Evolutionary conservation across 2,797 vertebrate genomes (phyloP).

Genomic region (Australoheros facetus): DNA sequence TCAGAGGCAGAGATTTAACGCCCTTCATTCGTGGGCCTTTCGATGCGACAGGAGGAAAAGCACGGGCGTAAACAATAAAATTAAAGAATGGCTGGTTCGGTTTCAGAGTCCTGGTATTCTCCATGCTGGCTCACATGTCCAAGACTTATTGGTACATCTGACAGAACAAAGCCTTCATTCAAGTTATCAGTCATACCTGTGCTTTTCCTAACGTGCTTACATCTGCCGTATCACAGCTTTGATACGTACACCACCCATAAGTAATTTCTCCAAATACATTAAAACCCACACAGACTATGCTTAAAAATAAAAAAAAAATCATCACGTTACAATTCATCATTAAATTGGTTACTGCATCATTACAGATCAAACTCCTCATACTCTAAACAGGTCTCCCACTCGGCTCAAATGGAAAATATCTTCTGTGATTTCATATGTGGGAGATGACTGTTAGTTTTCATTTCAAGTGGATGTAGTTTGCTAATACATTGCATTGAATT

Average conservation of each 20-base stretch:
- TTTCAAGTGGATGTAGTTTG: neutral
- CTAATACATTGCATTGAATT: neutral
- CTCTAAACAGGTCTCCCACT: neutral
- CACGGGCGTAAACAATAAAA: neutral
- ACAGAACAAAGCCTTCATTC: neutral
- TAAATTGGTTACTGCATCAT: neutral
- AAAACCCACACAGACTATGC: conserved; percentile 33
- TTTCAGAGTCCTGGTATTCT: neutral
- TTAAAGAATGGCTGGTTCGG: neutral
- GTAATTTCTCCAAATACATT: conserved; percentile 2
- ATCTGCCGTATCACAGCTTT: neutral
- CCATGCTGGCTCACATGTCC: neutral
- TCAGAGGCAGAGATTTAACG: conserved; percentile 5
- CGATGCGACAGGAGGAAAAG: neutral
- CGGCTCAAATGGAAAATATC: neutral
- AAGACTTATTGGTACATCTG: neutral
- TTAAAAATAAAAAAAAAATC: neutral
- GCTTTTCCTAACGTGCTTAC: neutral
- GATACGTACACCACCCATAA: neutral
- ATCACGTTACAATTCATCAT: neutral
- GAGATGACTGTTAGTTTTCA: neutral
- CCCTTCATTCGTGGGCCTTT: conserved; percentile 22
- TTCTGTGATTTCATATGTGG: neutral
- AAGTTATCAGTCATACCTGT: neutral
- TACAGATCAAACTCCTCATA: conserved; percentile 1